Conservation (phyloP, 2,888 invertebrate species). For the Orchesellides sinensis region DNA sequence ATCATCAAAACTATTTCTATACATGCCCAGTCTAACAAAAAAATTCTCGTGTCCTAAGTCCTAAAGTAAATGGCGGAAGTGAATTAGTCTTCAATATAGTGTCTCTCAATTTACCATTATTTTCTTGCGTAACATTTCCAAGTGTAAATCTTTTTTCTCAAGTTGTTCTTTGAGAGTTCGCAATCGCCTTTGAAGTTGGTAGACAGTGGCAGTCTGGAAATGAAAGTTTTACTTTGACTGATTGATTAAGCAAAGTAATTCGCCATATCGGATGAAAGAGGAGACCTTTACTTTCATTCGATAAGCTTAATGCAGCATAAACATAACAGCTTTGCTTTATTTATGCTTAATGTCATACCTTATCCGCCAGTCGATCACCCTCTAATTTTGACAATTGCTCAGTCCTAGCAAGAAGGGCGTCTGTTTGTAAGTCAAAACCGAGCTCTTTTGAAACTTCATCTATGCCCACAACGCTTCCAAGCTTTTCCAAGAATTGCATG, state of each 20-base stretch:
- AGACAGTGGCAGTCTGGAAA: constrained; percentile 89
- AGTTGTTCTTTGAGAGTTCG: constrained; percentile 92
- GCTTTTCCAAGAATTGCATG: constrained; percentile 88
- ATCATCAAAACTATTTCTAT: too few species aligned
- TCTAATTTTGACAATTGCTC: constrained; percentile 90
- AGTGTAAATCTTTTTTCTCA: constrained; percentile 92
- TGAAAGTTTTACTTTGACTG: constrained; percentile 60
- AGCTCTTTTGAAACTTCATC: constrained; percentile 89
- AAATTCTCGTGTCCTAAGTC: too few species aligned
- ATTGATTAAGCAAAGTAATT: constrained; percentile 9
- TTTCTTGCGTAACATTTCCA: constrained; percentile 92
- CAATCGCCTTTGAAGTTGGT: constrained; percentile 91
- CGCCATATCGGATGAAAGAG: not conserved
- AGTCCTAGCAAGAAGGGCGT: constrained; percentile 89
- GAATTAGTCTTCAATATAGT: too few species aligned
- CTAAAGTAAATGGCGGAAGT: too few species aligned
- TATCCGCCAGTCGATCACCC: constrained; percentile 89
- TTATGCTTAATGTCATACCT: constrained; percentile 80
- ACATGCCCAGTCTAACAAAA: too few species aligned
- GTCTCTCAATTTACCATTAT: too few species aligned
- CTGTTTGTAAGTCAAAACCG: constrained; percentile 89
- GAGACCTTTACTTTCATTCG: too few species aligned
- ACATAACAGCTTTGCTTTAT: not conserved
- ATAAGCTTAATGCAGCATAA: not conserved
- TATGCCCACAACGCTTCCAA: constrained; percentile 90